phyloP scores from a whole-genome alignment of 2,888 invertebrate genomes.

The Apodemia duryi region DNA sequence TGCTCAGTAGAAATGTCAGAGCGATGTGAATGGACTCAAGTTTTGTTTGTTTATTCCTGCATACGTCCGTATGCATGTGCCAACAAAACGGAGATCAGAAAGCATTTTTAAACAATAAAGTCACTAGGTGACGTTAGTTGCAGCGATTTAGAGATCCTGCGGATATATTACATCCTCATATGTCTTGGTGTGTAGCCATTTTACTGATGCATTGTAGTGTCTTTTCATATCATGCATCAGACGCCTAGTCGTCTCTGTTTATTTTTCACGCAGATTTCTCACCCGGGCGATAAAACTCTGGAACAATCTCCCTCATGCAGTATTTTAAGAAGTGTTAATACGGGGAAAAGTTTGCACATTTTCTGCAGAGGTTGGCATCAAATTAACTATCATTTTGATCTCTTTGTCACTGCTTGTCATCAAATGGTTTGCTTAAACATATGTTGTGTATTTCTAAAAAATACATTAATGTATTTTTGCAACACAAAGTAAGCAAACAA shows the following conservation, averaged over 20 bases:
- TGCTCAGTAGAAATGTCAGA: slow-evolving; percentile 66
- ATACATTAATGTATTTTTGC: too few relatives aligned
- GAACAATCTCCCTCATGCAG: too few relatives aligned
- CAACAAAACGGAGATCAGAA: slow-evolving; percentile 57
- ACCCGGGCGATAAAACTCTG: neutral
- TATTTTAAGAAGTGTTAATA: too few relatives aligned
- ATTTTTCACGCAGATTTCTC: neutral
- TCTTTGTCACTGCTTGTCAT: too few relatives aligned
- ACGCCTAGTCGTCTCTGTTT: neutral
- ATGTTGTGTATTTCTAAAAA: too few relatives aligned
- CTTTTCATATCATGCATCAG: slow-evolving; percentile 1
- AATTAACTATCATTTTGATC: too few relatives aligned
- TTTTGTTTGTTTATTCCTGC: slow-evolving; percentile 66
- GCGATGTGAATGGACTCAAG: slow-evolving; percentile 71
- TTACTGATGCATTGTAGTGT: neutral
- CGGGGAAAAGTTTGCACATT: too few relatives aligned
- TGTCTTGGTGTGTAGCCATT: slow-evolving; percentile 4
- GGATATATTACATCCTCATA: slow-evolving; percentile 9
- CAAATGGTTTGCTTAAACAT: too few relatives aligned
- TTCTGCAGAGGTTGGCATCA: too few relatives aligned
- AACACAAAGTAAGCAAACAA: too few relatives aligned
- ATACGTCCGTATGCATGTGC: slow-evolving; percentile 70
- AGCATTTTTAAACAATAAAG: slow-evolving; percentile 54
- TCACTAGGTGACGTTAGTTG: slow-evolving; percentile 28
- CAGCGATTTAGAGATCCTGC: slow-evolving; percentile 12